Conservation (phyloP, 23 tunicate species). For the Oikopleura dioica region DNA sequence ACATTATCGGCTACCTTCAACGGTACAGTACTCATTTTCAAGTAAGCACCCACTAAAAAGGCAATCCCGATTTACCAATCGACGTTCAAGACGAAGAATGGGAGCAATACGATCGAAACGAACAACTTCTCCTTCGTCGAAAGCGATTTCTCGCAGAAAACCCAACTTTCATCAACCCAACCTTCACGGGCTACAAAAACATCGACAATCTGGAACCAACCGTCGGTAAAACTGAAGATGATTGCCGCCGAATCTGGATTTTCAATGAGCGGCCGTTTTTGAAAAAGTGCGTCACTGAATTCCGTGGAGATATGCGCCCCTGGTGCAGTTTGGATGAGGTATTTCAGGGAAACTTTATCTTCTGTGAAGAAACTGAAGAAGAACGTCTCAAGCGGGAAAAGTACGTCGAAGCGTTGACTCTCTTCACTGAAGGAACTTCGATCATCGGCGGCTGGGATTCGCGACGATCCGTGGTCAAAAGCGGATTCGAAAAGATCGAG, state of each 20-base stretch:
- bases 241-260: not conserved
- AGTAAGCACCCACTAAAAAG: too few relatives aligned
- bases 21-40: too few relatives aligned
- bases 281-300: not conserved
- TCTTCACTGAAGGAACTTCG: not conserved
- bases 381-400: not conserved
- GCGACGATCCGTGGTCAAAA: not conserved
- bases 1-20: too few relatives aligned
- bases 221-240: not conserved
- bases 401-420: not conserved
- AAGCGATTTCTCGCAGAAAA: too few relatives aligned
- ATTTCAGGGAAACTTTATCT: not conserved
- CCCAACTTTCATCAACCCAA: too few relatives aligned
- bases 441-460: not conserved
- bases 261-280: not conserved
- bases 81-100: too few relatives aligned
- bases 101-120: too few relatives aligned
- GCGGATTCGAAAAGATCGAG: not conserved
- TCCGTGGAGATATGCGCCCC: not conserved
- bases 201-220: not conserved
- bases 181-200: too few relatives aligned
- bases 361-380: not conserved
- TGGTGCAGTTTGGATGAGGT: slow-evolving; percentile 9
- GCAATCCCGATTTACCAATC: too few relatives aligned
- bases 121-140: too few relatives aligned